phyloP scores from a whole-genome alignment of 2,888 invertebrate genomes.

The Teleiodes luculella region DNA sequence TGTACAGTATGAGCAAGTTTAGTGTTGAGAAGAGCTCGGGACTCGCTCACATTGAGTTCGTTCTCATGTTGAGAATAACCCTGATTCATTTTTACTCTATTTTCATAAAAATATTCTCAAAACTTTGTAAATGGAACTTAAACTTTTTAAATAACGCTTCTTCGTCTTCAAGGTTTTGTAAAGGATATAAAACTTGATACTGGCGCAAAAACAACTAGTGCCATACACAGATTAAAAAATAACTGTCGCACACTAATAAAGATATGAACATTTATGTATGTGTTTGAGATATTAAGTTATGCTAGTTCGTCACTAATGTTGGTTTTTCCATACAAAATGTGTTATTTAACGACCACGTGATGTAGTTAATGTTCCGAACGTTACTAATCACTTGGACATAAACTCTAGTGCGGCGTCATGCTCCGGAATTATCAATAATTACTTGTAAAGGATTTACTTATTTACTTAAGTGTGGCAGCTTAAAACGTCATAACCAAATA shows the following conservation, averaged over 20 bases:
- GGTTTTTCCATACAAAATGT: slow-evolving; percentile 8
- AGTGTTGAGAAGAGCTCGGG: neutral
- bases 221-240: no score
- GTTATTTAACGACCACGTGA: neutral
- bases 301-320: slow-evolving; percentile 5
- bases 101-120: neutral
- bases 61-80: neutral
- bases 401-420: neutral
- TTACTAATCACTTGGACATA: neutral
- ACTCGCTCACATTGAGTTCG: neutral
- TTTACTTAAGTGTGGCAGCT: no score
- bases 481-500: no score
- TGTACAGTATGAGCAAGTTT: neutral
- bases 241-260: no score
- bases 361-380: neutral
- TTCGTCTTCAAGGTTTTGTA: neutral
- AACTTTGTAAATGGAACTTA: neutral
- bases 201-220: no score
- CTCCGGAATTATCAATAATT: neutral
- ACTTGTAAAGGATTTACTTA: no score
- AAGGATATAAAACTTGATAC: no score
- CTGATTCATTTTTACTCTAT: neutral
- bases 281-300: no score
- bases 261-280: no score
- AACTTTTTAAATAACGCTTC: neutral